Base-by-base conservation (phyloP, 1,140 invertebrate genomes). In the Gryllus bimaculatus region DNA sequence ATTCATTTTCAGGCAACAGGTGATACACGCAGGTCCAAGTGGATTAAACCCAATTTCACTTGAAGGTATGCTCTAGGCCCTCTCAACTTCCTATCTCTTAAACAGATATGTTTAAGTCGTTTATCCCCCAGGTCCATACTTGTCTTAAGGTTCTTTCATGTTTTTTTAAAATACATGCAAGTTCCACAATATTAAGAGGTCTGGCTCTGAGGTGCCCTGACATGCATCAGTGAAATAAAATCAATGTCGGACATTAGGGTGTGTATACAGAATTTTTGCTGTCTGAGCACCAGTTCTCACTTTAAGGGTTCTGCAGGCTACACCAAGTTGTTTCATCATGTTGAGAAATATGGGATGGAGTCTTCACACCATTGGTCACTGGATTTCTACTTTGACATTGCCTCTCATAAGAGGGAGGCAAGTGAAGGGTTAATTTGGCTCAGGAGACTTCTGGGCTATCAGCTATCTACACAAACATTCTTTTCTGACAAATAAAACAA, bases 11-110 rank as follows among this genome's bases (percentile, higher is more conserved):
- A 92, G 88, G 79, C 91, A 91, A n/a, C n/a, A n/a, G 91, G 91
- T 8, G 92, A 91, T 48, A 89, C 86, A 10, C 88, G n/a, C 89
- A 13, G 91, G 89, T 73, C 92, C 84, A n/a, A 94, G 83, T 0
- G 92, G 92, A 84, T n/a, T 93, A 93, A 7, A 90, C 86, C 91
- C 92, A 93, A 74, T 88, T 86, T 12, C 89, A 92, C 87, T 83
- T 91, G 88, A 21, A 92, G 83, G 83, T 89, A 92, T 21, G 85
- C 87, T 80, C 80, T 82, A 81, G 81, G 79, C n/a, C 73, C 74
- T 78, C 75, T 81, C 81, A 78, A 81, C 78, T 48, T 75, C 78
- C 73, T 79, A 78, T 81, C 76, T 82, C n/a, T 39, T 39, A 39
- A 39, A 39, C 26, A 39, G 26, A 39, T 2, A 39, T 39, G 1